Percentiles rank a stretch among this genome's conserved stretches.
Conservation (phyloP, 2,797 vertebrate genomes). For the Macrochelys suwanniensis region DNA sequence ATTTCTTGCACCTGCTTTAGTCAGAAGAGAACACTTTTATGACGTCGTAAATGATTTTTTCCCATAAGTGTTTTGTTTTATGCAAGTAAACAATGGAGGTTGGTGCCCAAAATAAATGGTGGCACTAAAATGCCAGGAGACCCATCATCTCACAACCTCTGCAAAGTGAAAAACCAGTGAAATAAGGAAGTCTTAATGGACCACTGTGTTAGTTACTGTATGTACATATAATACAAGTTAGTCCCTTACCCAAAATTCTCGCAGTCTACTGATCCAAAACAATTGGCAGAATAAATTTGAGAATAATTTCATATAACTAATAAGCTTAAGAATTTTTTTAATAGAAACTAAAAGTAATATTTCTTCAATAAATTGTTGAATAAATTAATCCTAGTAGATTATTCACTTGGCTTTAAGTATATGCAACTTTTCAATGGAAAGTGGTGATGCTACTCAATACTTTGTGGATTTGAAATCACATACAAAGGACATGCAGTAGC, state of each 20-base stretch:
- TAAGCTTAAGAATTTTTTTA: not conserved
- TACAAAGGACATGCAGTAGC: not conserved
- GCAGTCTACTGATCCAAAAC: not conserved
- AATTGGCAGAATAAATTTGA: not conserved
- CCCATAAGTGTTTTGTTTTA: constrained; percentile 30
- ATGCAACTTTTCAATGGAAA: not conserved
- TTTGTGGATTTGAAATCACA: not conserved
- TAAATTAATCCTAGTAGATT: not conserved
- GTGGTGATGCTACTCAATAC: not conserved
- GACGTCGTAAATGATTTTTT: constrained; percentile 43
- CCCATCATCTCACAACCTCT: constrained; percentile 23
- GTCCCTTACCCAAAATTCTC: not conserved
- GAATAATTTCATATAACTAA: not conserved
- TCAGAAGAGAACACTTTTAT: constrained; percentile 61
- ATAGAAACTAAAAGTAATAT: not conserved
- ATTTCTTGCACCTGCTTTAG: constrained; percentile 59
- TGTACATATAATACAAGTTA: not conserved
- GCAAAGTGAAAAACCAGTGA: not conserved
- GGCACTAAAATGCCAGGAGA: constrained; percentile 32
- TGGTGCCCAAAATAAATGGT: constrained; percentile 36
- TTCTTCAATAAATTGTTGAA: not conserved
- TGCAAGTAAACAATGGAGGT: not conserved
- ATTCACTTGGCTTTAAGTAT: not conserved
- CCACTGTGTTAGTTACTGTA: constrained; percentile 17
- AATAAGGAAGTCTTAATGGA: not conserved